Conservation (phyloP, 2,113 vertebrate species). For the Periophthalmus modestus region DNA sequence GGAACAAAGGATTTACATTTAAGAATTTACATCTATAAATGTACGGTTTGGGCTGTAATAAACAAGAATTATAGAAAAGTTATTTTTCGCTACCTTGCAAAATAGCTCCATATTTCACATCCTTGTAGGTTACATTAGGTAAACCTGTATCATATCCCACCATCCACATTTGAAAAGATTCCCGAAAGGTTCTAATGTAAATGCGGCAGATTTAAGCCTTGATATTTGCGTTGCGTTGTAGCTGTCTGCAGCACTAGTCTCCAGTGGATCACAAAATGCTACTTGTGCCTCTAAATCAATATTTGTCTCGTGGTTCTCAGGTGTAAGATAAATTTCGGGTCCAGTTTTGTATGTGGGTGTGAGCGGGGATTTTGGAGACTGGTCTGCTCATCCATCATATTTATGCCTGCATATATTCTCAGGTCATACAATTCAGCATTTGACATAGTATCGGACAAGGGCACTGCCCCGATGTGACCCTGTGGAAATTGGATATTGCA, state of each 20-base stretch:
- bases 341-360: not conserved
- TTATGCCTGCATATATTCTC: not conserved
- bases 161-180: too few relatives aligned
- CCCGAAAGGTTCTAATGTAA: not conserved
- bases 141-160: too few relatives aligned
- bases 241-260: not conserved
- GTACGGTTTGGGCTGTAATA: not conserved
- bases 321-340: not conserved
- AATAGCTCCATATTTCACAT: not conserved
- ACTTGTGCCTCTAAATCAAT: not conserved
- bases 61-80: not conserved
- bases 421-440: not conserved
- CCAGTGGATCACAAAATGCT: conserved; percentile 4
- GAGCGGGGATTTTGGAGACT: conserved; percentile 8
- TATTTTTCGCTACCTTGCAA: not conserved
- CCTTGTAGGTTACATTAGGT: not conserved
- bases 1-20: not conserved
- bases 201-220: not conserved
- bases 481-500: not conserved
- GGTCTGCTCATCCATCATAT: conserved; percentile 12
- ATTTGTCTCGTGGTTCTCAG: conserved; percentile 16
- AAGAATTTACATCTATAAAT: not conserved
- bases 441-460: not conserved
- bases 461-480: not conserved
- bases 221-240: conserved; percentile 5